Evolutionary conservation across 2,113 vertebrate genomes (phyloP).

Genomic region (Gopherus flavomarginatus): DNA sequence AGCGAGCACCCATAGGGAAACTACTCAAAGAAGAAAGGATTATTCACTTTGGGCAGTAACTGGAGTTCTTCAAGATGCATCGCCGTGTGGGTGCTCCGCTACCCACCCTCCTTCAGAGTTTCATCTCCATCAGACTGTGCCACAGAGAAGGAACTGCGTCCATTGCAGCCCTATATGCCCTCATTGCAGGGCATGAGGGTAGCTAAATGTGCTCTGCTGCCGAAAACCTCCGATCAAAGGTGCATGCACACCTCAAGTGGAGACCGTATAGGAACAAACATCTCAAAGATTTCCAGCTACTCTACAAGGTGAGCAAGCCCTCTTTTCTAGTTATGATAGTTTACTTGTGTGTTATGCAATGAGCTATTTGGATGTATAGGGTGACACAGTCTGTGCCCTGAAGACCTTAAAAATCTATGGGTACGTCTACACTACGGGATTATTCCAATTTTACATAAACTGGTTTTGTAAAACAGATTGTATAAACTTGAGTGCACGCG

Average conservation of each 20-base stretch:
- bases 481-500: too few species aligned
- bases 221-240: not conserved
- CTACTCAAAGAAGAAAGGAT: not conserved
- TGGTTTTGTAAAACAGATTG: too few species aligned
- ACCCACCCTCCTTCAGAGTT: not conserved
- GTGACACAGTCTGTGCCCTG: not conserved
- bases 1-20: not conserved
- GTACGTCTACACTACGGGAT: too few species aligned
- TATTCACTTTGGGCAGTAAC: not conserved
- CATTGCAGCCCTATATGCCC: not conserved
- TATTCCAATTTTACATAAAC: too few species aligned
- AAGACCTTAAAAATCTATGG: not conserved
- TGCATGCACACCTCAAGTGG: not conserved
- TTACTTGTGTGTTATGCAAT: not conserved
- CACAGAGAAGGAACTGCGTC: not conserved
- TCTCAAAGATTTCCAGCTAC: not conserved
- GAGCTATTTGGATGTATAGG: not conserved
- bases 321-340: not conserved
- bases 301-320: not conserved
- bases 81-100: too few species aligned
- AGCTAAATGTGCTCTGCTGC: not conserved
- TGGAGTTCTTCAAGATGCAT: not conserved
- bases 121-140: not conserved
- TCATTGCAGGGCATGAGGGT: not conserved
- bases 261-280: not conserved